Percentiles rank a stretch among this genome's conserved stretches.
These are phyloP conservation scores for Trinorchestia longiramus DNA, from an alignment of 1,140 invertebrate species.

Conservation along the genomic window DNA sequence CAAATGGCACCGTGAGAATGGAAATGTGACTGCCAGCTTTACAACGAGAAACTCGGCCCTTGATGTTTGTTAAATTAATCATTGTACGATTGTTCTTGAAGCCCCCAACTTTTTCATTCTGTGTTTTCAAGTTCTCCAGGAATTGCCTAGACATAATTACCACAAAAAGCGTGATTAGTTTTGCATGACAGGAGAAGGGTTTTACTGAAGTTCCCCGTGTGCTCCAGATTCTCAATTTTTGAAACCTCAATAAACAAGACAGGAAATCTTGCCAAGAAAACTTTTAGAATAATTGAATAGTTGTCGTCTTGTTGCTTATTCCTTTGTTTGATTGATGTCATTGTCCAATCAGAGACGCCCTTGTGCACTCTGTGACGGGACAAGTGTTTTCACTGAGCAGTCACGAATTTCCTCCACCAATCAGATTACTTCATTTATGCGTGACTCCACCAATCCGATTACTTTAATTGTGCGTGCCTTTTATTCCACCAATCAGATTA, in stretches of 20 bases:
- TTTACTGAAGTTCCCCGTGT: neutral
- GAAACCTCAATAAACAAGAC: neutral
- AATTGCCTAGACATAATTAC: neutral
- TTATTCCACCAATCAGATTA: no score
- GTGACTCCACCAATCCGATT: no score
- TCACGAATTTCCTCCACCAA: neutral
- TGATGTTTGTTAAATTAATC: neutral
- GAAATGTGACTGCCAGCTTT: neutral
- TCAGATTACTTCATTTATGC: neutral
- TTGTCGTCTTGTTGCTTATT: neutral
- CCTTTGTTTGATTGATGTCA: neutral
- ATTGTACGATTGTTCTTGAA: neutral
- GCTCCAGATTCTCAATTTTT: neutral
- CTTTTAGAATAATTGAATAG: neutral
- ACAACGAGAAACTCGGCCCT: neutral
- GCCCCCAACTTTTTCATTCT: neutral
- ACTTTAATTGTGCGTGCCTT: no score
- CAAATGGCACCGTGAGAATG: slow-evolving; percentile 6
- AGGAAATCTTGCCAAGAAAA: neutral
- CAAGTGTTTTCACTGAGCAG: neutral
- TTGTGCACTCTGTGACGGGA: neutral
- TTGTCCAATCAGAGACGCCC: neutral
- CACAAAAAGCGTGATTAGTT: neutral
- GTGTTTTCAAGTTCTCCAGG: neutral
- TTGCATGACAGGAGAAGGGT: neutral